phyloP scores from a whole-genome alignment of 2,797 vertebrate genomes.

The Pseudopleuronectes americanus region DNA sequence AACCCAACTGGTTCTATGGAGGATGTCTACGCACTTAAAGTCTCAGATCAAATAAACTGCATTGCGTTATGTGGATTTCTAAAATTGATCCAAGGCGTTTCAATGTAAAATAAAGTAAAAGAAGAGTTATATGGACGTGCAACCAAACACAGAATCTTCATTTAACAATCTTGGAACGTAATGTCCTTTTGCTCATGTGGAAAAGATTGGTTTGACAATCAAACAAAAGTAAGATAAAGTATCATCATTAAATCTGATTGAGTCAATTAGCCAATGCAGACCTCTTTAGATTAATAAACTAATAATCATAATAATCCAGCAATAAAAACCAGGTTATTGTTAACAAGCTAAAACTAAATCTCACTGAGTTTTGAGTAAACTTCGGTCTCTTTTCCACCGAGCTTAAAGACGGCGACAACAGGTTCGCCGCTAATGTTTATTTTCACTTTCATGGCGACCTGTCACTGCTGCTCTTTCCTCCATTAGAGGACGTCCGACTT shows the following conservation, averaged over 20 bases:
- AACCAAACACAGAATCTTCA: too few species aligned
- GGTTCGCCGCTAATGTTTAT: conserved; percentile 1
- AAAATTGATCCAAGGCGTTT: neutral
- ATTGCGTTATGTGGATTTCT: conserved; percentile 2
- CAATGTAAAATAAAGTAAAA: neutral
- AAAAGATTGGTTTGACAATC: too few species aligned
- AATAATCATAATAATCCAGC: too few species aligned
- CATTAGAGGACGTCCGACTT: conserved; percentile 61
- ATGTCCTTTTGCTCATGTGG: too few species aligned
- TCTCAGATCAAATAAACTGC: neutral
- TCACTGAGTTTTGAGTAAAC: too few species aligned
- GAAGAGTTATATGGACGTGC: too few species aligned
- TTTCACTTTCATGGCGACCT: conserved; percentile 69
- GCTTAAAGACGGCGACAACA: neutral
- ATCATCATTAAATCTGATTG: too few species aligned
- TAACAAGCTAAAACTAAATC: too few species aligned
- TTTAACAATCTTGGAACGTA: neutral
- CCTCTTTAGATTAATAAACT: too few species aligned
- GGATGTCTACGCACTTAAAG: conserved; percentile 5
- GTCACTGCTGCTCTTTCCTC: conserved; percentile 65
- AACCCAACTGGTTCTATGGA: conserved; percentile 53
- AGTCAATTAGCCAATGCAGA: neutral
- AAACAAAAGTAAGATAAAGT: neutral
- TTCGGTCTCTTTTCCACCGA: too few species aligned
- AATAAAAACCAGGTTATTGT: too few species aligned